These are phyloP conservation scores for Crotalus viridis DNA, from an alignment of 2,113 vertebrate species.

Conservation along the genomic window DNA sequence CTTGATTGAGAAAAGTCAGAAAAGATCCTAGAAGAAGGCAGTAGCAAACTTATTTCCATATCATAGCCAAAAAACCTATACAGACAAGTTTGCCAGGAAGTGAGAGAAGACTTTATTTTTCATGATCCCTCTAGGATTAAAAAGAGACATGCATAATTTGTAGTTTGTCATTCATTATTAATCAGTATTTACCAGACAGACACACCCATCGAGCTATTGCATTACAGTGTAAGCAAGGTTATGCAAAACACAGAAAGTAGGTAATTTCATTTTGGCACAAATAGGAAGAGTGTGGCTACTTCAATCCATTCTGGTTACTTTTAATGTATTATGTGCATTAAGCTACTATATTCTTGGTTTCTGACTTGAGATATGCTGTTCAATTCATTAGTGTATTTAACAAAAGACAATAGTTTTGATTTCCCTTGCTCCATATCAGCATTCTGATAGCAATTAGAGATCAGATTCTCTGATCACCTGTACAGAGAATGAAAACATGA, in stretches of 20 bases:
- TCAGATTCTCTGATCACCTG: background rate
- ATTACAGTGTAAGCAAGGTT: background rate
- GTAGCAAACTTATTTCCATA: background rate
- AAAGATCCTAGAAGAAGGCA: background rate
- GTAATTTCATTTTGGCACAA: conserved; percentile 36
- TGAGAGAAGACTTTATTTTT: background rate
- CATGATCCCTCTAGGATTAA: conserved; percentile 47
- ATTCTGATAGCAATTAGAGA: background rate
- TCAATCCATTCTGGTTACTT: conserved; percentile 45
- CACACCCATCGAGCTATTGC: background rate
- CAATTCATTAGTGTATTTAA: conserved; percentile 48
- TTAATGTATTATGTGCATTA: conserved; percentile 43
- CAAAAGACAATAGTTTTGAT: conserved; percentile 42
- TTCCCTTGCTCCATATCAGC: conserved; percentile 15
- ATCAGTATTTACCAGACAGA: conserved; percentile 41
- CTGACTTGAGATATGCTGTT: conserved; percentile 25
- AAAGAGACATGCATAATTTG: conserved; percentile 50
- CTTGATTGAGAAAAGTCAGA: background rate
- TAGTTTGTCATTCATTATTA: conserved; percentile 54
- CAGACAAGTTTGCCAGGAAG: background rate
- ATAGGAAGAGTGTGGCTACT: conserved; percentile 28
- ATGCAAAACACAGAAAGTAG: background rate
- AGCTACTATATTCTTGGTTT: conserved; percentile 47
- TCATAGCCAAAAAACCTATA: background rate
- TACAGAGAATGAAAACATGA: background rate